These are phyloP conservation scores for Allobates femoralis DNA, from an alignment of 2,797 vertebrate species.

Conservation along the genomic window DNA sequence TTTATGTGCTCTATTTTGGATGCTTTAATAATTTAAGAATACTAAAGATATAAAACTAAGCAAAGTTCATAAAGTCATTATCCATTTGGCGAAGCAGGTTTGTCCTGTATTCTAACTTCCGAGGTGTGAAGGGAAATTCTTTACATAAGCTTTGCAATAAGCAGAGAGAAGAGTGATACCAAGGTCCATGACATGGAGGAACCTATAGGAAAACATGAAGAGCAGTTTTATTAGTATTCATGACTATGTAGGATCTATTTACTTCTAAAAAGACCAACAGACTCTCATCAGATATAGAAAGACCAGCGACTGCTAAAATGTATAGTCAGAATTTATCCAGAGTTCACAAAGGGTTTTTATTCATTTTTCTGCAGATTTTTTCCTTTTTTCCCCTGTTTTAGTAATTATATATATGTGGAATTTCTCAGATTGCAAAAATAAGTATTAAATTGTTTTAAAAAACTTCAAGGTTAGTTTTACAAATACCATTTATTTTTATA, in stretches of 20 bases:
- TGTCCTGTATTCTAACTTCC: not conserved
- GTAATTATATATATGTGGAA: no score
- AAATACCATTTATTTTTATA: no score
- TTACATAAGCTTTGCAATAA: conserved; percentile 22
- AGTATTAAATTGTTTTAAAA: no score
- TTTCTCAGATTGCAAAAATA: no score
- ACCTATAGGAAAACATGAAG: conserved; percentile 2
- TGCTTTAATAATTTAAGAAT: not conserved
- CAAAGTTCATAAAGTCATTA: not conserved
- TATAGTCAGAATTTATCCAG: no score
- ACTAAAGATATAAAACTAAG: not conserved
- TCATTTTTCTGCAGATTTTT: no score
- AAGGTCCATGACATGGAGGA: not conserved
- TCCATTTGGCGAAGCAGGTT: not conserved
- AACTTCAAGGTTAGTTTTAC: no score
- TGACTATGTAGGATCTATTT: no score
- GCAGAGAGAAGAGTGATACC: conserved; percentile 13
- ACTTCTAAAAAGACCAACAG: no score
- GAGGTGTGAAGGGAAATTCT: not conserved
- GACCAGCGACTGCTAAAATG: not conserved
- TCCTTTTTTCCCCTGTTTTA: no score
- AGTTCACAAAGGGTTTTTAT: no score
- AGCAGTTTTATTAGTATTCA: not conserved
- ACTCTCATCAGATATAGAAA: no score
- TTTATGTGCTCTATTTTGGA: not conserved